These are phyloP conservation scores for Platycnemis pennipes DNA, from an alignment of 2,888 invertebrate genomes.

Conservation along the genomic window DNA sequence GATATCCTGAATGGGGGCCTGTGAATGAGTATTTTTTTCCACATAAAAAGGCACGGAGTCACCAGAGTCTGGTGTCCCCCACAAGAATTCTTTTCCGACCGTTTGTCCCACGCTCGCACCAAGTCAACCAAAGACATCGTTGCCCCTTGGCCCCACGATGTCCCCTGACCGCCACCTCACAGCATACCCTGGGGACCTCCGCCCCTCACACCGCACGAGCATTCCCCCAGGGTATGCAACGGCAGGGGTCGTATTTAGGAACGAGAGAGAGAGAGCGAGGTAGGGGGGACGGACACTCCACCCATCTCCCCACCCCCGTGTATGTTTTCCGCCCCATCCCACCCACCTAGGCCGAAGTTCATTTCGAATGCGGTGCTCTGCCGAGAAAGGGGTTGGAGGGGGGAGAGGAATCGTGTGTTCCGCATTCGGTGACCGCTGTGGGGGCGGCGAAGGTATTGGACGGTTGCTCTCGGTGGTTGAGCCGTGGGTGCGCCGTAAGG, in stretches of 20 bases:
- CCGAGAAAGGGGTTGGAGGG: neutral
- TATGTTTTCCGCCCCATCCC: neutral
- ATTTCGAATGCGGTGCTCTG: slow-evolving; percentile 55
- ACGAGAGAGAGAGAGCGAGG: neutral
- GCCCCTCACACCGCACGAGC: neutral
- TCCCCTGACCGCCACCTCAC: neutral
- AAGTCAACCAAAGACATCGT: neutral
- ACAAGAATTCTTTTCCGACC: too few relatives aligned
- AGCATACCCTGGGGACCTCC: neutral
- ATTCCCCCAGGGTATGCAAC: neutral
- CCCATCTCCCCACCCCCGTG: neutral
- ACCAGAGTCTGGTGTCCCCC: too few relatives aligned
- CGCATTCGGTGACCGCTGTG: neutral
- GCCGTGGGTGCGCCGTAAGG: neutral
- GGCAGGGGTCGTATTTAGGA: neutral
- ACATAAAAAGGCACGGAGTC: too few relatives aligned
- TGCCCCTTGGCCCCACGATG: neutral
- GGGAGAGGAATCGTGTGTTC: neutral
- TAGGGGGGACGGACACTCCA: neutral
- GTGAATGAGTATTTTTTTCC: too few relatives aligned
- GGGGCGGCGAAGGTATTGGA: neutral
- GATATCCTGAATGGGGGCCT: too few relatives aligned
- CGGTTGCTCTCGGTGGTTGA: neutral
- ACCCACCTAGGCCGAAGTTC: slow-evolving; percentile 16
- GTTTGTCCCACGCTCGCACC: neutral